Base-by-base conservation (phyloP, 2,888 invertebrate genomes). In the Scaptomyza caliginosa region DNA sequence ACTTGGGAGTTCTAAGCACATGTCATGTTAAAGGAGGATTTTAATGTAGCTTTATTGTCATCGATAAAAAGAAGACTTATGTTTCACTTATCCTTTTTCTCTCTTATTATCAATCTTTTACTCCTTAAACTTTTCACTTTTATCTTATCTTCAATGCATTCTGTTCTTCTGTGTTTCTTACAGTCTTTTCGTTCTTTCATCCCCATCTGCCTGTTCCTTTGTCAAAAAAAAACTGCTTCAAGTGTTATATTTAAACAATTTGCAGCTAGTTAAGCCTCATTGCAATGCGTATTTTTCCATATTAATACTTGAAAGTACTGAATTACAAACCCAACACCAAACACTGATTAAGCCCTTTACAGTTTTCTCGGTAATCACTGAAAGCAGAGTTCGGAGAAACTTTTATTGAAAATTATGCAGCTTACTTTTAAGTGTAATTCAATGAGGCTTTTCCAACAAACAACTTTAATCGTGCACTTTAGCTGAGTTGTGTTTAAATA, bases 401-500 rank as follows among this genome's bases (percentile, higher is more conserved):
- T 43, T 3, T n/a, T 43, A 6, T 10, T 10, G 10, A 21, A 23
- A 23, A 23, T 42, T 28, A 16, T n/a, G 16, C 4, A 3, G n/a
- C 10, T 19, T 13, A 13, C 6, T 7, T 32, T 1, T 26, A 26
- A n/a, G 17, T 23, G n/a, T 23, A n/a, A 32, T 24, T 17, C 11
- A 55, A 54, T 7, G 2, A n/a, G 24, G 19, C 24, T 7, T 13
- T 19, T 23, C 1, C 1, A n/a, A 5, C 30, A 13, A 45, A 45
- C 43, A 43, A 17, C 7, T 17, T 26, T 16, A 38, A 43, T 43
- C 24, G 46, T 34, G 10, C 19, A 7, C 30, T 28, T 50, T 23
- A 4, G 26, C 28, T 13, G 23, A 7, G 4, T 24, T 48, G 49
- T 28, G 26, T 56, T 56, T 42, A 69, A 63, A 64, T 71, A 57